phyloP scores from a whole-genome alignment of 2,888 invertebrate genomes.

The Aphodius granarius region DNA sequence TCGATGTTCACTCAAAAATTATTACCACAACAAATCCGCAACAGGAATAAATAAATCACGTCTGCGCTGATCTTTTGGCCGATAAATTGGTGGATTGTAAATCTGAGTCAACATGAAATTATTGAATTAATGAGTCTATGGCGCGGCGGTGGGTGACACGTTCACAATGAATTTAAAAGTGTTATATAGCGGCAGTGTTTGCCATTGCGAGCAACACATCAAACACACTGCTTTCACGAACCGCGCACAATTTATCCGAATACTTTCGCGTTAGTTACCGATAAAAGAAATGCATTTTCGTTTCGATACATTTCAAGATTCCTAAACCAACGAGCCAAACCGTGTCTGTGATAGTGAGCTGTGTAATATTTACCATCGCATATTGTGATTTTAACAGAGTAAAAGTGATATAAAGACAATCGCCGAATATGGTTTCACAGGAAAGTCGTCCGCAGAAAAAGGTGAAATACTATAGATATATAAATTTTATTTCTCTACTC shows the following conservation, averaged over 20 bases:
- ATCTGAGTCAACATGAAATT: not conserved
- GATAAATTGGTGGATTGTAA: not conserved
- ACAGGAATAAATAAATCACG: not conserved
- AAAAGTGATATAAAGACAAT: not conserved
- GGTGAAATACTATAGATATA: no score
- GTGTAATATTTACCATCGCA: not conserved
- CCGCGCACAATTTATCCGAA: not conserved
- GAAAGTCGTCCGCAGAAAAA: not conserved
- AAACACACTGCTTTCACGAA: not conserved
- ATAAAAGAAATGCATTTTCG: not conserved
- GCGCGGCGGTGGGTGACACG: not conserved
- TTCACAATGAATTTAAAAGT: not conserved
- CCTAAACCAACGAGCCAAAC: not conserved
- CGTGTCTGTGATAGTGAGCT: not conserved
- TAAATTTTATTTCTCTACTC: no score
- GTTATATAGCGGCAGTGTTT: not conserved
- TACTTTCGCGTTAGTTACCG: not conserved
- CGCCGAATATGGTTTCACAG: not conserved
- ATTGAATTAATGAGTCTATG: not conserved
- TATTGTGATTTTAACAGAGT: not conserved
- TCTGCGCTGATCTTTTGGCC: not conserved
- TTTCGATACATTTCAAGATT: no score
- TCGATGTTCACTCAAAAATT: no score
- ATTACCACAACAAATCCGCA: not conserved
- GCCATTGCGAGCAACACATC: not conserved